Conservation (phyloP, 2,113 vertebrate genomes). For the Cavia aperea region DNA sequence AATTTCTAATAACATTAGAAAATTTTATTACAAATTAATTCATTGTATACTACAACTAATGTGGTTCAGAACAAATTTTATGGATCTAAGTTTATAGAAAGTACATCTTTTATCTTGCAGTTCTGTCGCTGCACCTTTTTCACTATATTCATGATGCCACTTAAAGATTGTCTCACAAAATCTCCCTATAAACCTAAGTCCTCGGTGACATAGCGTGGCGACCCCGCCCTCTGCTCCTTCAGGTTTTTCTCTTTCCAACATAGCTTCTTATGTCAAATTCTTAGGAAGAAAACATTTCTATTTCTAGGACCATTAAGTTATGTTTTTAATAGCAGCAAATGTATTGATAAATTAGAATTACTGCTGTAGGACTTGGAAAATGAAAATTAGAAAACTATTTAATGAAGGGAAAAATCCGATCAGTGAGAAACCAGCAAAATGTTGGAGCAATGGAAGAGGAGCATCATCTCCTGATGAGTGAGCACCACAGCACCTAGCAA, state of each 20-base stretch:
- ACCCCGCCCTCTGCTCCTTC: fast-evolving
- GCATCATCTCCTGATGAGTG: not conserved
- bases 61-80: not conserved
- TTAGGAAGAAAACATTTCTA: not conserved
- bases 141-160: not conserved
- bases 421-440: not conserved
- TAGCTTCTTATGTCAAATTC: not conserved
- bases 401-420: not conserved
- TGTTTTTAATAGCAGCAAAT: not conserved
- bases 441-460: not conserved
- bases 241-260: not conserved
- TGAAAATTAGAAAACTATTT: not conserved
- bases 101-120: too few relatives aligned
- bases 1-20: not conserved
- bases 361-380: not conserved
- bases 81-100: not conserved
- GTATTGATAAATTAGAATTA: not conserved
- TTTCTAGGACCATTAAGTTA: not conserved
- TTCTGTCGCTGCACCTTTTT: not conserved
- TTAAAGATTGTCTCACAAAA: not conserved
- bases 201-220: not conserved
- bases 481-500: not conserved
- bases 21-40: not conserved
- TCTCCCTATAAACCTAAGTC: not conserved
- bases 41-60: not conserved